Base-by-base conservation (phyloP, 2,888 invertebrate species). In the Dicycla oo region DNA sequence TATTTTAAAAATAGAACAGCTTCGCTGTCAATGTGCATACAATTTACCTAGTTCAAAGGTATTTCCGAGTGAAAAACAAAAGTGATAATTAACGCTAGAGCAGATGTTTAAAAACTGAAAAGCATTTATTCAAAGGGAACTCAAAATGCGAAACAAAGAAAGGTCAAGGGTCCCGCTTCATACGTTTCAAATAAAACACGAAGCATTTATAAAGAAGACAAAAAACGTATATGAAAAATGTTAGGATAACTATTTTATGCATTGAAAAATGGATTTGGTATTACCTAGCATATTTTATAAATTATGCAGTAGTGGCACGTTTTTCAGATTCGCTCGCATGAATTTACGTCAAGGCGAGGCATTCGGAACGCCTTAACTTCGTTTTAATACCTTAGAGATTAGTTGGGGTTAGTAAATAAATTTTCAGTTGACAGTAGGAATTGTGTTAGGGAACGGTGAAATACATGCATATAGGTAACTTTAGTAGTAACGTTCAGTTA, bases 361-460 rank as follows among this genome's bases (percentile, higher is more conserved):
- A 23, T 71, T 80, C 66, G 63, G 54, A 79, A 57, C 54, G 71
- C 53, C 53, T 73, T 75, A 68, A 77, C 67, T 78, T 73, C 51
- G 51, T 71, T 74, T 78, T 78, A 83, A 85, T 79, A 63, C 85
- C 81, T 74, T 57, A 47, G 78, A 75, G 85, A 69, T 75, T 77
- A 76, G 73, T 51, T 26, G 43, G 30, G 65, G 67, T 70, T 65
- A 63, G 66, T 54, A 66, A 69, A 67, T 80, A 80, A 71, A 83
- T 76, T 76, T 71, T 53, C 57, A 60, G 75, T 71, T 49, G 66
- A 67, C 43, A 61, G 45, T 51, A 53, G 57, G 56, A 74, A 73
- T 62, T 72, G 30, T 69, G 64, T 60, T 61, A 60, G 56, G 47
- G 47, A 71, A 75, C 13, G 54, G 57, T 71, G 26, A 69, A 67